Evolutionary conservation across 2,113 vertebrate species (phyloP).

Genomic region (Dendropsophus ebraccatus): DNA sequence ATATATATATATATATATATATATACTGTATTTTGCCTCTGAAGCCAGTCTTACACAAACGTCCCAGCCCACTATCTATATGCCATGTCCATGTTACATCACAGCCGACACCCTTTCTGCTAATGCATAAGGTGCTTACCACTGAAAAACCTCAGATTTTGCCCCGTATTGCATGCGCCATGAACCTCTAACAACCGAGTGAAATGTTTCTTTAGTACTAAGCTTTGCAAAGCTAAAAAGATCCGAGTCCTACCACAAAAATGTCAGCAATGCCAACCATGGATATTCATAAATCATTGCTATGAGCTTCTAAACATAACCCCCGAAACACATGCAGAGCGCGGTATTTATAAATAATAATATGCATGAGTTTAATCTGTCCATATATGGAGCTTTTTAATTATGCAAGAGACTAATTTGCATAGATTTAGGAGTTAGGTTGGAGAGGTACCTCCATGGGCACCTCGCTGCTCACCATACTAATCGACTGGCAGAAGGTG

Average conservation of each 20-base stretch:
- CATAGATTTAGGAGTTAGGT: neutral
- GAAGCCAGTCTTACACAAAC: neutral
- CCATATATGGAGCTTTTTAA: slow-evolving; percentile 38
- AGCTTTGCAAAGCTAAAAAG: slow-evolving; percentile 57
- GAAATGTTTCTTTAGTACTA: slow-evolving; percentile 37
- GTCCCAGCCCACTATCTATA: neutral
- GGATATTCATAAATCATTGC: slow-evolving; percentile 55
- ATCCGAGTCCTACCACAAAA: slow-evolving; percentile 54
- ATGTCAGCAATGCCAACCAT: slow-evolving; percentile 50
- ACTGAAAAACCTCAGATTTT: neutral
- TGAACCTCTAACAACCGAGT: slow-evolving; percentile 11
- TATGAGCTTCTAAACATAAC: slow-evolving; percentile 52
- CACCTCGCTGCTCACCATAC: neutral
- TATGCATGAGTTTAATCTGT: slow-evolving; percentile 29
- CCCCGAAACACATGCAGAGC: neutral
- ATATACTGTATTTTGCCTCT: too few relatives aligned
- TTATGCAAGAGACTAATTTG: slow-evolving; percentile 3
- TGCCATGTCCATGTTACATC: neutral
- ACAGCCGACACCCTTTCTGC: neutral
- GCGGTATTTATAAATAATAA: slow-evolving; percentile 35
- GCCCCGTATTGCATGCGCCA: neutral
- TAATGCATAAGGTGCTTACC: too few relatives aligned
- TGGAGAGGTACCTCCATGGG: neutral
- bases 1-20: neutral
- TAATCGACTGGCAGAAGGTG: neutral